These are phyloP conservation scores for Dasyurus viverrinus DNA, from an alignment of 2,113 vertebrate species.

Conservation along the genomic window DNA sequence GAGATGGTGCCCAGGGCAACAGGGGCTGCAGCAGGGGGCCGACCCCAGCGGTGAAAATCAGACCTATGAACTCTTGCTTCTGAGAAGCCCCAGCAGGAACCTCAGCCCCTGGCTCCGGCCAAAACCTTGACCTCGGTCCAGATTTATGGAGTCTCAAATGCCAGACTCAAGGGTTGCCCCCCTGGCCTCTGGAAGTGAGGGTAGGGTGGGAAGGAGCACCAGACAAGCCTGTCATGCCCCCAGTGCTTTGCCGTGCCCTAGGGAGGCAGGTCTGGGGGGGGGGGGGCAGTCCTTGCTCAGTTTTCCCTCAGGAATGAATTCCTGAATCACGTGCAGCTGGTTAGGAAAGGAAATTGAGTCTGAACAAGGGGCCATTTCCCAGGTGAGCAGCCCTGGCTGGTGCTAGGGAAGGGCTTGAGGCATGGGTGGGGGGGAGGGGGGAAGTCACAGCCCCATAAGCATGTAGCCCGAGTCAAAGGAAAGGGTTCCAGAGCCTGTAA, in stretches of 20 bases:
- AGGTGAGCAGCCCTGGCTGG: conserved; percentile 68
- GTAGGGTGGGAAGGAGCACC: neutral
- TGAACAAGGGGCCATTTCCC: conserved; percentile 80
- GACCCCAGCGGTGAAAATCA: neutral
- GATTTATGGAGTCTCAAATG: neutral
- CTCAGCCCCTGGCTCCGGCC: too few relatives aligned
- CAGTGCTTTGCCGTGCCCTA: neutral
- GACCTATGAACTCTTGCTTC: neutral
- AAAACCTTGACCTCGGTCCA: neutral
- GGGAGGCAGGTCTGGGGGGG: conserved; percentile 7
- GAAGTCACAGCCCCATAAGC: neutral
- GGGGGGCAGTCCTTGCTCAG: conserved; percentile 59
- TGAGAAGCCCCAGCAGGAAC: neutral
- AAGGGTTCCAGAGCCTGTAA: neutral
- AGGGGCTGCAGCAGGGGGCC: conserved; percentile 28
- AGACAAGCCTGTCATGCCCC: neutral
- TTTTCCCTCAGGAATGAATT: conserved; percentile 73
- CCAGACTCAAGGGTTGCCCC: neutral
- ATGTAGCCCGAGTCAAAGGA: too few relatives aligned
- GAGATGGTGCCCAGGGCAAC: neutral
- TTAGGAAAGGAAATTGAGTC: conserved; percentile 83
- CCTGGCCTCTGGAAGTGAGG: neutral
- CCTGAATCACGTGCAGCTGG: conserved; percentile 81
- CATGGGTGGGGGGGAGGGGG: neutral
- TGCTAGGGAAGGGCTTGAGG: conserved; percentile 57